Base-by-base conservation (phyloP, 2,797 vertebrate species). In the Ara ararauna region DNA sequence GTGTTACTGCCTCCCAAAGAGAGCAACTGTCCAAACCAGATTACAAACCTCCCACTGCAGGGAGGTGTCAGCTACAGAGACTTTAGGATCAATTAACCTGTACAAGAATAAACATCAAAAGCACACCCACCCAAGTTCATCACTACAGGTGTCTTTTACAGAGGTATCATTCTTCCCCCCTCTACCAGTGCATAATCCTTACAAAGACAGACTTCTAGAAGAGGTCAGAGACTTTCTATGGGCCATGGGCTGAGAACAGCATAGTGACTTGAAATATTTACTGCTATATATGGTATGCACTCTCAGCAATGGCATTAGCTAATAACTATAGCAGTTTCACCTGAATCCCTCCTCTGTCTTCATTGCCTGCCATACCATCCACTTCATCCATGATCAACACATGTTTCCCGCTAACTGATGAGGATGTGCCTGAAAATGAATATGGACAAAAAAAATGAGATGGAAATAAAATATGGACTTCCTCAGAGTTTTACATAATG, bases 321-420 rank as follows among this genome's bases (percentile, higher is more conserved):
- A 76, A 10, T 42, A 90, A 50, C 84, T 76, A 56, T n/a, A 90
- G 80, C 20, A 45, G 71, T 76, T 95, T 97, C 96, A 99, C 99
- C 99, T 99, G 99, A 83, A 99, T 98, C 93, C 99, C 99, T 85
- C 99, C 99, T 32, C 99, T 97, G 98, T 99, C 99, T 97, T 99
- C 99, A 62, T 98, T 99, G 83, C 99, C 99, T 27, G 99, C 99
- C 99, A 99, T 99, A 65, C 99, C 99, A 30, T 99, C 99, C n/a
- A 99, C 98, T 97, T 99, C 99, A 78, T 99, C 99, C 99, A 99
- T 99, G 97, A 99, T 98, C 87, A 99, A 98, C 45, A 99, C 98
- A 38, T 99, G 99, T 75, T 98, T 99, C 64, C 56, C 95, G 92
- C 98, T 99, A 84, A 99, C 98, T 12, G 98, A 98, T 96, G 97